A percentile compares a stretch with the other conserved stretches of the same genome.
These are phyloP conservation scores for Tuta absoluta DNA, from an alignment of 2,888 invertebrate species.

Conservation along the genomic window DNA sequence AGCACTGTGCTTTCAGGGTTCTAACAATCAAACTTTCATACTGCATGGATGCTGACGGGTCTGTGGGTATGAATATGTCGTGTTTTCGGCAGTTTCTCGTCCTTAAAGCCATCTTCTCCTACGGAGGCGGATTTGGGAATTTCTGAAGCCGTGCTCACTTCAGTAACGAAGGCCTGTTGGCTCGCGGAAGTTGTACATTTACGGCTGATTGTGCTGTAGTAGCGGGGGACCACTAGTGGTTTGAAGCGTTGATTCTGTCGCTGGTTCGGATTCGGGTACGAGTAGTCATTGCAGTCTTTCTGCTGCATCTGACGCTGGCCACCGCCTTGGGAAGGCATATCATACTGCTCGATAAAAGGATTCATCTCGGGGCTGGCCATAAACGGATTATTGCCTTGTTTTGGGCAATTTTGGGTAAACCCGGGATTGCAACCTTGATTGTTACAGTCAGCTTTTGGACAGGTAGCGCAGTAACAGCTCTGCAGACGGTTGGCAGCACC, in stretches of 20 bases:
- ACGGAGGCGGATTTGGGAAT: neutral
- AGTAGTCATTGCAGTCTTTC: neutral
- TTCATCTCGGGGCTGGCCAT: neutral
- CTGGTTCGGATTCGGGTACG: neutral
- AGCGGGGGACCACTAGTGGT: neutral
- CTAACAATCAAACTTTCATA: neutral
- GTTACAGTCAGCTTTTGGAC: neutral
- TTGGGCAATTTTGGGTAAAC: neutral
- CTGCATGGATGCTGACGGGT: neutral
- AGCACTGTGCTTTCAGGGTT: conserved; percentile 8
- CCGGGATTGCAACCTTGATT: neutral
- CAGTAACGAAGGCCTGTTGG: neutral
- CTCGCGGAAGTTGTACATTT: neutral
- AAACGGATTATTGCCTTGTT: neutral
- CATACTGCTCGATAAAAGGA: neutral
- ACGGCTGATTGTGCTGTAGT: neutral
- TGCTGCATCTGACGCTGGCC: neutral
- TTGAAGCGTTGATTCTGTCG: neutral
- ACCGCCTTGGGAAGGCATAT: conserved; percentile 3
- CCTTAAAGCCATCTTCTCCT: neutral
- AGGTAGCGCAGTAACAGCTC: neutral
- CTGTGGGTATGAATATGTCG: neutral
- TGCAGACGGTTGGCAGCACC: neutral
- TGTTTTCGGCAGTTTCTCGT: neutral
- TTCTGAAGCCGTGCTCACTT: neutral